Base-by-base conservation (phyloP, 2,113 vertebrate genomes). In the Alces alces region DNA sequence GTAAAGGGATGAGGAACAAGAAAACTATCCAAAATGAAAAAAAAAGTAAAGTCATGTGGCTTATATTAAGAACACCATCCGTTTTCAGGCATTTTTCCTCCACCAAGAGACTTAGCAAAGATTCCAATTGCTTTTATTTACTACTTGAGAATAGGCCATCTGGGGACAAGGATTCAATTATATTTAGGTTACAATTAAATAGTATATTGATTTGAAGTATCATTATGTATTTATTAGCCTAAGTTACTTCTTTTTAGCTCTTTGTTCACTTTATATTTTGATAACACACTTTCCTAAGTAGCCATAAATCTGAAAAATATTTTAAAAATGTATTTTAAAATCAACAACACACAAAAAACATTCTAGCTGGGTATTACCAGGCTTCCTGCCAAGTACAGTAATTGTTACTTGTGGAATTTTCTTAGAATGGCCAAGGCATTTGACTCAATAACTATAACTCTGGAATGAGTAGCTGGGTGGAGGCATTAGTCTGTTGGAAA, bases 331-430 rank as follows among this genome's bases (percentile, higher is more conserved):
- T 86, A 93, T 95, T 98, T 97, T 92, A 90, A 95, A 97, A 93
- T 94, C 82, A 93, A 93, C 61, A 95, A 94, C 78, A 96, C 94
- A 91, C 94, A 91, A 80, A 84, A 87, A 93, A 94, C 94, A 50
- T 70, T 89, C 90, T 93, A 95, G 95, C 88, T 9, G 61, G 60
- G 93, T 96, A 96, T 95, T 95, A 87, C 70, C 60, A 97, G 86
- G 52, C 95, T 93, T 97, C 79, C 84, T 88, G 86, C 97, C 93
- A 98, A 98, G 86, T 92, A 96, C 64, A 90, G 97, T 98, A 96
- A 98, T 97, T 97, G 96, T 96, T 98, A 93, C 95, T 96, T 97
- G 96, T 98, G 98, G 97, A 98, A 98, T 98, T 97, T 98, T 97
- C 94, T 95, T 91, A 54, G 52, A 86, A 96, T 96, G 58, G 93